Conservation (phyloP, 1,140 invertebrate genomes). For the Agraylea sexmaculata region DNA sequence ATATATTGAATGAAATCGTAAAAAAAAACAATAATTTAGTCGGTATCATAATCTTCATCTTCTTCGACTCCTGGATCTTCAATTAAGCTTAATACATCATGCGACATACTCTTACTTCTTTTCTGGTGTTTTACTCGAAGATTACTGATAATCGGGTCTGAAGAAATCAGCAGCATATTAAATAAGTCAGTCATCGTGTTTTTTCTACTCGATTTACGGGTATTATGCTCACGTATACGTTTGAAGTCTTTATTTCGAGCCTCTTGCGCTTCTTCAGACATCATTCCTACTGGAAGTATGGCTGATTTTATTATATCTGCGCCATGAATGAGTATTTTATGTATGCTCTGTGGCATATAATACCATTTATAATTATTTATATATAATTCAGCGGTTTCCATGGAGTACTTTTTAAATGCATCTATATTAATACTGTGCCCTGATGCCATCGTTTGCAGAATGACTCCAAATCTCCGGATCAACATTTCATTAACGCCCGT, state of each 20-base stretch:
- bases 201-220: conserved; percentile 18
- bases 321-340: conserved; percentile 13
- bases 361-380: conserved; percentile 9
- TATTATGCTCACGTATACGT: conserved; percentile 21
- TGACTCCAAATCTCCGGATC: conserved; percentile 6
- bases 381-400: conserved; percentile 9
- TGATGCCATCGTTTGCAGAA: conserved; percentile 9
- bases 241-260: conserved; percentile 25
- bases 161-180: no score
- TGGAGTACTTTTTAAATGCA: conserved; percentile 6
- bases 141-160: no score
- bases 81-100: no score
- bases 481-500: no score
- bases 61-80: no score
- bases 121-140: no score
- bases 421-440: conserved; percentile 5
- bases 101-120: no score
- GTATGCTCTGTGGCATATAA: conserved; percentile 9
- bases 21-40: no score
- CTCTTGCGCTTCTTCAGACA: conserved; percentile 27
- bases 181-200: conserved; percentile 5
- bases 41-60: no score
- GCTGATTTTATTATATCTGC: conserved; percentile 7
- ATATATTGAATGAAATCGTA: no score
- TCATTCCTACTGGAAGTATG: conserved; percentile 25